phyloP scores from a whole-genome alignment of 2,888 invertebrate genomes.

The Philereme transversata region DNA sequence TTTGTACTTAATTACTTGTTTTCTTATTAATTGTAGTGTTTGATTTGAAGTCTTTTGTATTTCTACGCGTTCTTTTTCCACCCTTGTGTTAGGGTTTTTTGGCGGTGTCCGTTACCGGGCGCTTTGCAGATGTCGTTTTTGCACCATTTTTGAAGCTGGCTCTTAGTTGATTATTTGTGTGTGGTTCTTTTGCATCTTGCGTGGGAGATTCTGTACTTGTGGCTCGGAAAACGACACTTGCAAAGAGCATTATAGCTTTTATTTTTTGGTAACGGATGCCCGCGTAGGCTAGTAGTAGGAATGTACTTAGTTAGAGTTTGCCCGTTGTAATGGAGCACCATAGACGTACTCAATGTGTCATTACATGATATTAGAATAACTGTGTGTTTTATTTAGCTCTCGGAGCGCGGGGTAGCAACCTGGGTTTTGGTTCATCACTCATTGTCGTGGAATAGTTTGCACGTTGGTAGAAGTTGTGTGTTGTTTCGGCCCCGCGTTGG shows the following conservation, averaged over 20 bases:
- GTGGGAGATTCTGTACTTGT: slow-evolving; percentile 10
- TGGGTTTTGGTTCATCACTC: slow-evolving; percentile 43
- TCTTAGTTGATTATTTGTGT: slow-evolving; percentile 21
- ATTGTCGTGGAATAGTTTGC: slow-evolving; percentile 49
- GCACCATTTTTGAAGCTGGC: slow-evolving; percentile 15
- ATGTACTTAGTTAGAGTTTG: slow-evolving; percentile 76
- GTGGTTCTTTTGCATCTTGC: slow-evolving; percentile 11
- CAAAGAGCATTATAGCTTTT: slow-evolving; percentile 32
- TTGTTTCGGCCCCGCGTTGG: slow-evolving; percentile 55
- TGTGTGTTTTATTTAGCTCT: slow-evolving; percentile 80
- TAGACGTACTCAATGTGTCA: slow-evolving; percentile 77
- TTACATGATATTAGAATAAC: slow-evolving; percentile 81
- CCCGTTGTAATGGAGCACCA: slow-evolving; percentile 78
- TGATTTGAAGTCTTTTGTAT: slow-evolving; percentile 28
- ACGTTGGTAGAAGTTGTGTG: slow-evolving; percentile 56
- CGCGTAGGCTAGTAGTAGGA: slow-evolving; percentile 66
- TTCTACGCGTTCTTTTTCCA: slow-evolving; percentile 50
- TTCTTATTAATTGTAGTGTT: slow-evolving; percentile 46
- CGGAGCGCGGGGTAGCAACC: slow-evolving; percentile 56
- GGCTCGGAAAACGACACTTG: slow-evolving; percentile 34
- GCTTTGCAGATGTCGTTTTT: slow-evolving; percentile 32
- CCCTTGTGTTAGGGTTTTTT: slow-evolving; percentile 60
- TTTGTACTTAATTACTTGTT: slow-evolving; percentile 74
- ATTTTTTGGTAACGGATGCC: slow-evolving; percentile 49
- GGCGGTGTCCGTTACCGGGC: slow-evolving; percentile 49